Conservation (phyloP, 2,797 vertebrate species). For the Arrhamphus sclerolepis region DNA sequence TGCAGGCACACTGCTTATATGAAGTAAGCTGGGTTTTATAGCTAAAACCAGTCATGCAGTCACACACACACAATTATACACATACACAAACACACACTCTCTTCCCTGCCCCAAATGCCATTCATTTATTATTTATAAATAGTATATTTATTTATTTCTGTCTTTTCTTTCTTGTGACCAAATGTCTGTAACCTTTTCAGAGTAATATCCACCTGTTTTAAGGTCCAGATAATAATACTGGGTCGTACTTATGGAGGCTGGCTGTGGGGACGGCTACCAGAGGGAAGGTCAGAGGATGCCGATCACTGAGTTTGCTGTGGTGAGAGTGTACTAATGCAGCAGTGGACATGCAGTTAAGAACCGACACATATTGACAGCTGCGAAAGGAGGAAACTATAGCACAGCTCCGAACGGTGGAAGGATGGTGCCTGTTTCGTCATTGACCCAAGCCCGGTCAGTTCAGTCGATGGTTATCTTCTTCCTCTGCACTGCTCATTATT, state of each 20-base stretch:
- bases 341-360: conserved; percentile 62
- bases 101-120: conserved; percentile 79
- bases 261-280: conserved; percentile 47
- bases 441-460: conserved; percentile 62
- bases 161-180: conserved; percentile 36
- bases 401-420: conserved; percentile 39
- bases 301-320: conserved; percentile 62
- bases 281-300: conserved; percentile 71
- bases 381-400: conserved; percentile 43
- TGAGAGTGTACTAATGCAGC: conserved; percentile 63
- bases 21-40: conserved; percentile 74
- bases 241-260: conserved; percentile 24
- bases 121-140: conserved; percentile 80
- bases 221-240: conserved; percentile 69
- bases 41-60: conserved; percentile 61
- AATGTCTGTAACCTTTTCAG: conserved; percentile 70
- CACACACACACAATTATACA: conserved; percentile 9
- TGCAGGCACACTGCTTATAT: conserved; percentile 39
- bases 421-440: conserved; percentile 65
- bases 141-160: conserved; percentile 72
- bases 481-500: conserved; percentile 69
- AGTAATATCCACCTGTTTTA: conserved; percentile 48
- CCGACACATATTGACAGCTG: conserved; percentile 74
- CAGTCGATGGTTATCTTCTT: conserved; percentile 77
- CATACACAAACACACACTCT: conserved; percentile 21